Conservation (phyloP, 2,113 vertebrate species). For the Dromiciops gliroides region DNA sequence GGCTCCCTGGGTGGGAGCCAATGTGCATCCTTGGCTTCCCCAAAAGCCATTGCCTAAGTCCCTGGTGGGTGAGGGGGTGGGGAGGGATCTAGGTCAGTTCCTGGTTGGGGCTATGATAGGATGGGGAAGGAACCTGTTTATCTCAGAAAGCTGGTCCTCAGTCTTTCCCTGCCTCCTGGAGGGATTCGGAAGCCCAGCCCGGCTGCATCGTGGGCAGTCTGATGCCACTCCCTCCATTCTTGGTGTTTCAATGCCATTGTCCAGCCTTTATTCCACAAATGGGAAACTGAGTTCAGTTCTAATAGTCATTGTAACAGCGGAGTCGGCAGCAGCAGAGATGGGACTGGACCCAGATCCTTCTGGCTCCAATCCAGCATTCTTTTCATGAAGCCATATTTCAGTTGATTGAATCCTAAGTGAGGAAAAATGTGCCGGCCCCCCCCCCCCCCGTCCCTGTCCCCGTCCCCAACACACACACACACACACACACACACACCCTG, state of each 20-base stretch:
- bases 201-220: too few species aligned
- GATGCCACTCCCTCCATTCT: background rate
- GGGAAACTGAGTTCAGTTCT: background rate
- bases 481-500: too few species aligned
- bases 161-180: background rate
- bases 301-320: background rate
- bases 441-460: too few species aligned
- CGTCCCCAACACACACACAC: too few species aligned
- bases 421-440: background rate
- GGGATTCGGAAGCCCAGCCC: too few species aligned
- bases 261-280: background rate
- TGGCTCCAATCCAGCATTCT: background rate
- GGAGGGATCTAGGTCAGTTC: background rate
- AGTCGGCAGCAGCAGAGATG: background rate
- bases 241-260: background rate
- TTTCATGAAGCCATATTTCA: background rate
- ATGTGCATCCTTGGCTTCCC: background rate
- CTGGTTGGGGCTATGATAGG: too few species aligned
- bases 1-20: constrained; percentile 54
- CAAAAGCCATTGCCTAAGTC: background rate
- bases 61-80: background rate
- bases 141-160: background rate
- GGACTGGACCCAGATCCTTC: background rate
- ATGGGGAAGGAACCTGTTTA: background rate
- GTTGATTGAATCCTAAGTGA: background rate